Evolutionary conservation across 2,888 invertebrate genomes (phyloP).

Genomic region (Melinaea marsaeus): DNA sequence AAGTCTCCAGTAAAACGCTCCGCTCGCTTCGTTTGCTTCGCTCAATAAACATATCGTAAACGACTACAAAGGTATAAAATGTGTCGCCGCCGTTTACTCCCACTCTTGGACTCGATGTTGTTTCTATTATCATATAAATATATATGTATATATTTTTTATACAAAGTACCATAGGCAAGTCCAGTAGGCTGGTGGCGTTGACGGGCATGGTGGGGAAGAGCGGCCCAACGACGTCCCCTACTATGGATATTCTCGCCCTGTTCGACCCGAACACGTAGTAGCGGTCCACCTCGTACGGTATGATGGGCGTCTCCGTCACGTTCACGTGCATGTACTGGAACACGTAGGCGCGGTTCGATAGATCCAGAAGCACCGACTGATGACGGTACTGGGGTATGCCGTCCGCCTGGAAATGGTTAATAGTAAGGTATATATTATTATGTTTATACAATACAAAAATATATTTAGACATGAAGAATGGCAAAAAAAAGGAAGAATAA

Average conservation of each 20-base stretch:
- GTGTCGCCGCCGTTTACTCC: no score
- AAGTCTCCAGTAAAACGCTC: no score
- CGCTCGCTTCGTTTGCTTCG: no score
- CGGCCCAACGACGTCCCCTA: conserved; percentile 95
- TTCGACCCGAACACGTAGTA: conserved; percentile 97
- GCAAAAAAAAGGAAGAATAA: no score
- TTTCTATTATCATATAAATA: neutral
- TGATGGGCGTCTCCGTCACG: conserved; percentile 94
- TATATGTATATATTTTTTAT: neutral
- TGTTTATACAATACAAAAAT: neutral
- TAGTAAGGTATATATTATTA: neutral
- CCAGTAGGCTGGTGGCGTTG: conserved; percentile 88
- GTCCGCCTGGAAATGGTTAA: conserved; percentile 79
- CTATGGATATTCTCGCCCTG: conserved; percentile 87
- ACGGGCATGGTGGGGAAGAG: conserved; percentile 96
- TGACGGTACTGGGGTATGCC: conserved; percentile 95
- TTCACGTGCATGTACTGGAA: conserved; percentile 98
- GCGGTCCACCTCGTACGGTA: conserved; percentile 90
- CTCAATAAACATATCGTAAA: no score
- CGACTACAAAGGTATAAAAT: no score
- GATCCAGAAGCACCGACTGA: conserved; percentile 93
- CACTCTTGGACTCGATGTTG: no score
- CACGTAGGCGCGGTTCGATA: conserved; percentile 93
- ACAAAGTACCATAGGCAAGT: conserved; percentile 84
- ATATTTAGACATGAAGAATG: neutral